Evolutionary conservation across 2,888 invertebrate species (phyloP), one percentile per base, ranked within the genome.

Genomic region (Balanococcus diminutus): DNA sequence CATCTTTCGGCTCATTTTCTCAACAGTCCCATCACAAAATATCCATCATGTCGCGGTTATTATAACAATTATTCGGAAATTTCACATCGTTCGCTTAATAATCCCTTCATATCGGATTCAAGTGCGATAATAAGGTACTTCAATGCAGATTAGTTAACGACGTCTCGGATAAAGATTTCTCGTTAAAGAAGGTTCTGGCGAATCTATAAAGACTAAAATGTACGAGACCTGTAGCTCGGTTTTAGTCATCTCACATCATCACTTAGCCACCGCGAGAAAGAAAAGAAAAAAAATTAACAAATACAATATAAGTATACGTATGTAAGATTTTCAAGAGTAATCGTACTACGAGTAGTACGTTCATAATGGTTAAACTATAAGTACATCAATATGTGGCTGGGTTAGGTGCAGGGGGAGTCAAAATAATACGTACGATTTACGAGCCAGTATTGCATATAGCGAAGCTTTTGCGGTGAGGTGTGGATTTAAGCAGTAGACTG

Each of bases 101-200:
- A 56, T 56, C 56, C 56, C 22, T 56, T 56, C 22, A 22, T 5
- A 56, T 56, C 56, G n/a, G n/a, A n/a, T n/a, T n/a, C n/a, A n/a
- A n/a, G n/a, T 9, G 56, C 56, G 22, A 51, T n/a, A 3, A 56
- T n/a, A 14, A 46, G 4, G 46, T 4, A n/a, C n/a, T 51, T 3
- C 6, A 14, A 2, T 51, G 22, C 56, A 56, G 56, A 56, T 56
- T 56, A 46, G 16, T 22, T 11, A 56, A 56, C 22, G 22, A 6
- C 56, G n/a, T n/a, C n/a, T n/a, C n/a, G 56, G 56, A 56, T 56
- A 56, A 56, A 56, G 56, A 56, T 56, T 56, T 56, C 56, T 56
- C 56, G 56, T 56, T 56, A 42, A 46, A 56, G 56, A 56, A 56
- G 56, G 56, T 56, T 22, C 56, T 22, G 56, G 22, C 56, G 9